Evolutionary conservation across 2,888 invertebrate genomes (phyloP), one percentile per base, ranked within the genome.

Genomic region (Epistrophe eligans): DNA sequence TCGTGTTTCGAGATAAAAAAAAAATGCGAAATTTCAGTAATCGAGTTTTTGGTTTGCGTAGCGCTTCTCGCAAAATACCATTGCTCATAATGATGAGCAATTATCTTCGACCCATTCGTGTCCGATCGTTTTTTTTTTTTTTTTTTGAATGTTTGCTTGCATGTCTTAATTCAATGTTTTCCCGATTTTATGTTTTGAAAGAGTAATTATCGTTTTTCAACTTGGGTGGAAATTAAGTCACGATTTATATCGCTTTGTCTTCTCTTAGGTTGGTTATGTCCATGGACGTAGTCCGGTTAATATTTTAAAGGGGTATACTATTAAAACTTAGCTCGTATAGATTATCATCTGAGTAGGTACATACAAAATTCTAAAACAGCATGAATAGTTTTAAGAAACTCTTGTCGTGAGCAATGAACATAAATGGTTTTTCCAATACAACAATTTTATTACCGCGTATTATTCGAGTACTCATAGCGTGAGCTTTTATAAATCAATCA

Each of bases 151-250:
- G 48, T 48, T 48, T 48, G 48, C 76, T 84, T 79, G 79, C 84
- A 85, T 85, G 77, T 85, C 77, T 64, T 62, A 77, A 70, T 81
- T 77, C 84, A 73, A 81, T 84, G 50, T 64, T 62, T 64, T 58
- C 43, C 24, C 19, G 55, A 15, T 52, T 52, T 66, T 38, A 57
- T 35, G 72, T 43, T 35, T 57, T 73, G 15, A 8, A 17, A 48
- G 28, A 48, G 55, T 48, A 57, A 38, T 72, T 66, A 76, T 76
- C 52, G 62, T 70, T 76, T 64, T 76, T 28, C 52, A 60, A 67
- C 67, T 76, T 80, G 58, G 76, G 58, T 83, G 52, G 67, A 79
- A 83, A 79, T 79, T 79, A 83, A 83, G 83, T 84, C 81, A 84
- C 84, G 84, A 81, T 67, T 77, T 84, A 77, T 73, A 35, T 58